Evolutionary conservation across 2,888 invertebrate genomes (phyloP).

Genomic region (Sthenelais limicola): DNA sequence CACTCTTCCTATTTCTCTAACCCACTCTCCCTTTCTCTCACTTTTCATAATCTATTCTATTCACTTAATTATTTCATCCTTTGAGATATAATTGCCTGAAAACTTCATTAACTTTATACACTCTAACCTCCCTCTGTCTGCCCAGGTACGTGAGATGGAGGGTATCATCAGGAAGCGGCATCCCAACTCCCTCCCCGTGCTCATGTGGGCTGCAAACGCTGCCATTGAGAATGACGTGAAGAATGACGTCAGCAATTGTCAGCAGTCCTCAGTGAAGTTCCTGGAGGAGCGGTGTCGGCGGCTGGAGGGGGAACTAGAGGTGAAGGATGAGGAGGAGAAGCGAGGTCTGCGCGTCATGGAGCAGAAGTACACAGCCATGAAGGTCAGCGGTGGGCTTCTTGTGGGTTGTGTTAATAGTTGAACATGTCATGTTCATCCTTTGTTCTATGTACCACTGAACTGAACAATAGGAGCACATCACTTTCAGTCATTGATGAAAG

Average conservation of each 20-base stretch:
- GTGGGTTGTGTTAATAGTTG: too few relatives aligned
- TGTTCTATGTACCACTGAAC: too few relatives aligned
- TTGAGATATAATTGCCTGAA: too few relatives aligned
- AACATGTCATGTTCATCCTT: too few relatives aligned
- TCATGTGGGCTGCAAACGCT: conserved; percentile 69
- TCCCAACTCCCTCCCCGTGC: conserved; percentile 68
- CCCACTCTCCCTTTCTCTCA: too few relatives aligned
- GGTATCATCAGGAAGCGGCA: conserved; percentile 65
- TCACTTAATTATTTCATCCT: too few relatives aligned
- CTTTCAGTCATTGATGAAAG: too few relatives aligned
- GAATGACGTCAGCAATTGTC: conserved; percentile 24
- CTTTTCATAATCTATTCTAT: too few relatives aligned
- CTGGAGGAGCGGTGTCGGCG: conserved; percentile 65
- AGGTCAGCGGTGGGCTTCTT: conserved; percentile 55
- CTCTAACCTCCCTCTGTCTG: too few relatives aligned
- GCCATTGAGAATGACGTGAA: conserved; percentile 51
- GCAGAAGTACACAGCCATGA: conserved; percentile 68
- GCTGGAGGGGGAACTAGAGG: conserved; percentile 65
- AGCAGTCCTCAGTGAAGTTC: conserved; percentile 57
- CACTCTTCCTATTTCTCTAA: too few relatives aligned
- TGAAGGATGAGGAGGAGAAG: conserved; percentile 64
- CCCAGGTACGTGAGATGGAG: conserved; percentile 70
- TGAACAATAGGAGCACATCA: too few relatives aligned
- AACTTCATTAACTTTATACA: too few relatives aligned
- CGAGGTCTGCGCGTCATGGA: conserved; percentile 64